These are phyloP conservation scores for Desmophyllum pertusum DNA, from an alignment of 92 coral and sea anemone genomes.

Conservation along the genomic window DNA sequence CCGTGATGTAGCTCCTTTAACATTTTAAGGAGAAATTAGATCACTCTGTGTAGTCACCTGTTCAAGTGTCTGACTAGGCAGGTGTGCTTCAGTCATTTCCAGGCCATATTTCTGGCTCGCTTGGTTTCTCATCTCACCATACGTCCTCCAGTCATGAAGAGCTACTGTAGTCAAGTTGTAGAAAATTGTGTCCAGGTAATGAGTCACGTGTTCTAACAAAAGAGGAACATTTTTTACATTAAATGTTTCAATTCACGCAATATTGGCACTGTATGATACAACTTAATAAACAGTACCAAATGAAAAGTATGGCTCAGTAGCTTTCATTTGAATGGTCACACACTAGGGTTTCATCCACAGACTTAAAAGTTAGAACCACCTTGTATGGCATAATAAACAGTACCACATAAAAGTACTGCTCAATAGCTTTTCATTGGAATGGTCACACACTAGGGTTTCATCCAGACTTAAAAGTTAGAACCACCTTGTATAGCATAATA, in stretches of 20 bases:
- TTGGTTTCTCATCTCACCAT: constrained; percentile 97
- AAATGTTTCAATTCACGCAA: background rate
- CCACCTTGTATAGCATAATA: background rate
- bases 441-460: background rate
- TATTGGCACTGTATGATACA: background rate
- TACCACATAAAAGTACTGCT: background rate
- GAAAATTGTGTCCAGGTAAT: constrained; percentile 92
- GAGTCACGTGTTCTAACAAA: constrained; percentile 88
- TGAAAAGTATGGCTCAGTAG: background rate
- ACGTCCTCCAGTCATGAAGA: constrained; percentile 98
- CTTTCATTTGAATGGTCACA: background rate
- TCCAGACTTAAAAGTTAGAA: background rate
- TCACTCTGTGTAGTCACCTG: constrained; percentile 59
- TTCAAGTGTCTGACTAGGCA: constrained; percentile 97
- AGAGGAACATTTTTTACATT: background rate
- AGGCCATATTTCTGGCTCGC: constrained; percentile 90
- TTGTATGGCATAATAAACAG: background rate
- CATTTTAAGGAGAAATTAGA: background rate
- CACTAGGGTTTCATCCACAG: background rate
- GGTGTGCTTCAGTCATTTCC: constrained; percentile 96
- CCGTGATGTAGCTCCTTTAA: background rate
- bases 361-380: constrained; percentile 1
- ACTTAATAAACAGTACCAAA: background rate
- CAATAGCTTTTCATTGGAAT: background rate
- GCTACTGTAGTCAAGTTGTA: constrained; percentile 98